These are phyloP conservation scores for Troides oblongomaculatus DNA, from an alignment of 2,888 invertebrate species.

Conservation along the genomic window DNA sequence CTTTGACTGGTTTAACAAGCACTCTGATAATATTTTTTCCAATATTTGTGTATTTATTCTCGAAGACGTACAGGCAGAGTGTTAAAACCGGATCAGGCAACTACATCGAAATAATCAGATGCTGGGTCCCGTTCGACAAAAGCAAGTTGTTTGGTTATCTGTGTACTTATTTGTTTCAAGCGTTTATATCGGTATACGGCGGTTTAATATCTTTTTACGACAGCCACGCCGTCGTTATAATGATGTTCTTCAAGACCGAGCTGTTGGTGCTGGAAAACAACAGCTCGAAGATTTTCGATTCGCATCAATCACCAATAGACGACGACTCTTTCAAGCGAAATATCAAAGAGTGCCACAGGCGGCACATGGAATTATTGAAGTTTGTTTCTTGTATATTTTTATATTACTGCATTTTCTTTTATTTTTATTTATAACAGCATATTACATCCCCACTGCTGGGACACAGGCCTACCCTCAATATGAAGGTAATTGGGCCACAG, in stretches of 20 bases:
- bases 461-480: no score
- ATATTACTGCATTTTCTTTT: no score
- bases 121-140: conserved; percentile 63
- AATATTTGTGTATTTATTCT: conserved; percentile 51
- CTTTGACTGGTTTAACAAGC: conserved; percentile 52
- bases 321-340: conserved; percentile 38
- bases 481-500: no score
- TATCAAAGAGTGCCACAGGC: conserved; percentile 48
- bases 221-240: conserved; percentile 51
- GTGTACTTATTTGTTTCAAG: conserved; percentile 47
- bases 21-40: conserved; percentile 48
- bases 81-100: conserved; percentile 48
- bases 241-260: conserved; percentile 61
- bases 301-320: conserved; percentile 1
- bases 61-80: conserved; percentile 46
- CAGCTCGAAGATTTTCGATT: conserved; percentile 49
- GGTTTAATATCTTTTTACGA: conserved; percentile 65
- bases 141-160: conserved; percentile 47
- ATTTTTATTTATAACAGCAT: no score
- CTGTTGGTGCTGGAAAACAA: conserved; percentile 53
- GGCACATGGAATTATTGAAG: conserved; percentile 55
- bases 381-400: conserved; percentile 40
- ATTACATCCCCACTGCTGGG: no score
- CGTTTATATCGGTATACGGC: conserved; percentile 52
- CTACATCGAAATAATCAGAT: conserved; percentile 55